phyloP scores from a whole-genome alignment of 2,888 invertebrate genomes.

The Polydrusus pterygomalis region DNA sequence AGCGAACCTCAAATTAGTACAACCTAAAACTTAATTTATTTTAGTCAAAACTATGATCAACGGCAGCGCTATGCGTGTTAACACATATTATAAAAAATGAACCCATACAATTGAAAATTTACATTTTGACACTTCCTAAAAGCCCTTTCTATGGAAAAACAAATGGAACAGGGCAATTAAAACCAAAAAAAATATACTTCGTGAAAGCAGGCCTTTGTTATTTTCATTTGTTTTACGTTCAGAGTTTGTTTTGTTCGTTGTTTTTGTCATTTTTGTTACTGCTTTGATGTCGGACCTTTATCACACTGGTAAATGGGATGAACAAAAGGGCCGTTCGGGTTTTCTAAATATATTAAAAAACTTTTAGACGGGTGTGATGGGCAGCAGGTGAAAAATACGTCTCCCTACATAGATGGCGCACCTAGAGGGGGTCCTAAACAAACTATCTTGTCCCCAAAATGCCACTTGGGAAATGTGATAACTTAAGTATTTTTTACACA shows the following conservation, averaged over 20 bases:
- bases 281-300: constrained; percentile 11
- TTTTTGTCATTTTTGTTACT: background rate
- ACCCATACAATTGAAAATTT: background rate
- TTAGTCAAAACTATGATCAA: too few relatives aligned
- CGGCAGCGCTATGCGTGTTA: too few relatives aligned
- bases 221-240: background rate
- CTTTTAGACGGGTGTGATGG: background rate
- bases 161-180: background rate
- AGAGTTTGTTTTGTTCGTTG: background rate
- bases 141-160: background rate
- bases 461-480: too few relatives aligned
- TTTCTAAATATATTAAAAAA: constrained; percentile 1
- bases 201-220: background rate
- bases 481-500: too few relatives aligned
- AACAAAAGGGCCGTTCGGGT: background rate
- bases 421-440: too few relatives aligned
- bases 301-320: background rate
- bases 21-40: too few relatives aligned
- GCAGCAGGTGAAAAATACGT: background rate
- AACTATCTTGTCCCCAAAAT: too few relatives aligned
- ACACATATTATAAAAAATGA: background rate
- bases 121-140: background rate
- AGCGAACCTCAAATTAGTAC: too few relatives aligned
- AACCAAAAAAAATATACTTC: background rate
- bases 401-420: background rate